phyloP scores from a whole-genome alignment of 2,797 vertebrate genomes.

The Macroramphosus scolopax region DNA sequence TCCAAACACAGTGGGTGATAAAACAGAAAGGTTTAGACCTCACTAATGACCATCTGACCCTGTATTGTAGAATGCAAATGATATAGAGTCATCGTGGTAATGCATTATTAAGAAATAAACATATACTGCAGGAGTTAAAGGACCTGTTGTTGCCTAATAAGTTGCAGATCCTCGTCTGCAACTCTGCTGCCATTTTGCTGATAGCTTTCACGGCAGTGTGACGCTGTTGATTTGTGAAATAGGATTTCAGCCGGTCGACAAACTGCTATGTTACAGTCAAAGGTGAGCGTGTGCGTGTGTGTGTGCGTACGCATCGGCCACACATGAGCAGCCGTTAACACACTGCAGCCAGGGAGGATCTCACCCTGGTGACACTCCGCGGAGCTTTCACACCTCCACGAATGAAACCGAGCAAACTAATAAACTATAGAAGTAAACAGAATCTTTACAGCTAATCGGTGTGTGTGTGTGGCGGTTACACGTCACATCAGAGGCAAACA shows the following conservation, averaged over 20 bases:
- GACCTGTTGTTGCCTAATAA: conserved; percentile 39
- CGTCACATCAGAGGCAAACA: conserved; percentile 47
- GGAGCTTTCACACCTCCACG: conserved; percentile 59
- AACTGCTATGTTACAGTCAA: conserved; percentile 61
- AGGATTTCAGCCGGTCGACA: conserved; percentile 42
- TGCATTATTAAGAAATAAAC: too few species aligned
- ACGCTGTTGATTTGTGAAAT: conserved; percentile 59
- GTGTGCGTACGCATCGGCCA: conserved; percentile 15
- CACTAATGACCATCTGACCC: neutral
- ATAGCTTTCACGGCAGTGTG: conserved; percentile 50
- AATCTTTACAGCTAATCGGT: conserved; percentile 29
- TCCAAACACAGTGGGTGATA: neutral
- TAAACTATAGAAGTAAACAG: conserved; percentile 41
- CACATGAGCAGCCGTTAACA: conserved; percentile 32
- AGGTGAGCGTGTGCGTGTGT: conserved; percentile 47
- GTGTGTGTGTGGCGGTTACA: conserved; percentile 31
- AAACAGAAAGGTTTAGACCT: neutral
- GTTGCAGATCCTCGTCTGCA: conserved; percentile 48
- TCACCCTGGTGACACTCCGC: conserved; percentile 58
- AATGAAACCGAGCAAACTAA: conserved; percentile 64
- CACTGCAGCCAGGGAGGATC: conserved; percentile 42
- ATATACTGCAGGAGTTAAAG: conserved; percentile 29
- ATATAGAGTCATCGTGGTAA: neutral
- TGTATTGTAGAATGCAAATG: neutral
- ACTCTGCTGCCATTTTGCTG: conserved; percentile 38